Evolutionary conservation across 2,888 invertebrate genomes (phyloP).

Genomic region (Andrena bicolor): DNA sequence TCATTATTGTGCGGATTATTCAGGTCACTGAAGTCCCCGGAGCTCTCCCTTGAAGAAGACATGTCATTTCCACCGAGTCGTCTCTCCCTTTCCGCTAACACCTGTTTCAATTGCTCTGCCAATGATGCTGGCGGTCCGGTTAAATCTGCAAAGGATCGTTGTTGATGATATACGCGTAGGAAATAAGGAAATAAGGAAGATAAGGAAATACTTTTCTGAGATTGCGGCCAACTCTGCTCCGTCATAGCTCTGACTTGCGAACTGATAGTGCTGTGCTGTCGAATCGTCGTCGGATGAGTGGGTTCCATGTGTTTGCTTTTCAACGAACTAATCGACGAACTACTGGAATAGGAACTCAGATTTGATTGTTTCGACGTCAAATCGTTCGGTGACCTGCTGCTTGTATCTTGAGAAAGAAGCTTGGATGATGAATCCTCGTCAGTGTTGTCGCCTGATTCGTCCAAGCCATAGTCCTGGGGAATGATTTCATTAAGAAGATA

Average conservation of each 20-base stretch:
- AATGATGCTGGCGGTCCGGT: slow-evolving; percentile 91
- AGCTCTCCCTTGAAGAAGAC: slow-evolving; percentile 87
- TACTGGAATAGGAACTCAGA: slow-evolving; percentile 83
- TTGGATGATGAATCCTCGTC: slow-evolving; percentile 86
- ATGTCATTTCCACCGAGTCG: slow-evolving; percentile 87
- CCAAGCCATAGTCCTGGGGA: slow-evolving; percentile 90
- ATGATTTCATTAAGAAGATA: neutral
- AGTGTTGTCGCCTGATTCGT: slow-evolving; percentile 90
- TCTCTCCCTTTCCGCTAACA: slow-evolving; percentile 93
- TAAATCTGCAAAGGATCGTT: slow-evolving; percentile 78
- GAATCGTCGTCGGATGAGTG: slow-evolving; percentile 79
- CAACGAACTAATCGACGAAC: slow-evolving; percentile 82
- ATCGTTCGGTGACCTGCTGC: slow-evolving; percentile 84
- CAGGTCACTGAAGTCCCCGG: slow-evolving; percentile 88
- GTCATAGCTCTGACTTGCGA: slow-evolving; percentile 84
- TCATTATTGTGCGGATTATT: slow-evolving; percentile 88
- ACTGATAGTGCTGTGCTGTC: slow-evolving; percentile 83
- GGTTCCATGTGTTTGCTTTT: slow-evolving; percentile 82
- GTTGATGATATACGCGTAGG: neutral
- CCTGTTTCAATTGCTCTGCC: slow-evolving; percentile 95
- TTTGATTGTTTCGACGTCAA: slow-evolving; percentile 80
- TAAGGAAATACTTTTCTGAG: slow-evolving; percentile 79
- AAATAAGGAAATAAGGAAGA: neutral
- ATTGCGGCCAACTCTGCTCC: slow-evolving; percentile 83
- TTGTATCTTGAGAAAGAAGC: slow-evolving; percentile 77